These are phyloP conservation scores for Neostethus bicornis DNA, from an alignment of 2,797 vertebrate species.

Conservation along the genomic window DNA sequence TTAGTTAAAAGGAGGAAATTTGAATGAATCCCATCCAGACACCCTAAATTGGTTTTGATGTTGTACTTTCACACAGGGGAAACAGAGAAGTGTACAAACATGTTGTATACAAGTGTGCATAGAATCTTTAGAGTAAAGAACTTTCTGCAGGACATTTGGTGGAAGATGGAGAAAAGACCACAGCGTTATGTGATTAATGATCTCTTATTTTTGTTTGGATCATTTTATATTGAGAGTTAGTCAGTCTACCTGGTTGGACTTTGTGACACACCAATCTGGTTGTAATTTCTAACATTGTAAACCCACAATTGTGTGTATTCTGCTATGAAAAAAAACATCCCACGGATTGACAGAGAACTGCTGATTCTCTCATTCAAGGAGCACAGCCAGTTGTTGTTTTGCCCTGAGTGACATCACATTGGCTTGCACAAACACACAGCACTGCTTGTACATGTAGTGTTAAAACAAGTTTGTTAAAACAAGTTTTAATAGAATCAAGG, in stretches of 20 bases:
- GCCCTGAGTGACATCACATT: conserved; percentile 29
- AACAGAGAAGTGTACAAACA: conserved; percentile 49
- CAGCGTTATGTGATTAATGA: conserved; percentile 43
- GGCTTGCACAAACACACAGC: conserved; percentile 9
- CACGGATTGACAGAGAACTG: conserved; percentile 22
- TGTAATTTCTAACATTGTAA: conserved; percentile 6
- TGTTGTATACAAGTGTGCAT: conserved; percentile 30
- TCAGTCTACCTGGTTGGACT: conserved; percentile 34
- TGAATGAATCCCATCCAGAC: neutral
- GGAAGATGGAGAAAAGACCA: conserved; percentile 37
- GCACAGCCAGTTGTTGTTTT: conserved; percentile 32
- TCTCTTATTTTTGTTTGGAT: conserved; percentile 36
- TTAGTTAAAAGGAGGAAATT: too few relatives aligned
- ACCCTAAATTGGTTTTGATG: conserved; percentile 26
- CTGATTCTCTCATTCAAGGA: conserved; percentile 26
- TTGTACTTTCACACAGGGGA: conserved; percentile 45
- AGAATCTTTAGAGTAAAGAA: conserved; percentile 18
- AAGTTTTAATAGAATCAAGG: conserved; percentile 33
- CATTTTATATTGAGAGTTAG: conserved; percentile 60
- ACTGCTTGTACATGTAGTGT: conserved; percentile 32
- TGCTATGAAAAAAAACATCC: neutral
- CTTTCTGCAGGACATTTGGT: conserved; percentile 48
- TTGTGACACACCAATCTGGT: conserved; percentile 27
- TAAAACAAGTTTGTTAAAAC: conserved; percentile 49
- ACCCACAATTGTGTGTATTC: conserved; percentile 1